These are phyloP conservation scores for Drosophila mojavensis DNA, from an alignment of 1,140 invertebrate genomes.

Conservation along the genomic window DNA sequence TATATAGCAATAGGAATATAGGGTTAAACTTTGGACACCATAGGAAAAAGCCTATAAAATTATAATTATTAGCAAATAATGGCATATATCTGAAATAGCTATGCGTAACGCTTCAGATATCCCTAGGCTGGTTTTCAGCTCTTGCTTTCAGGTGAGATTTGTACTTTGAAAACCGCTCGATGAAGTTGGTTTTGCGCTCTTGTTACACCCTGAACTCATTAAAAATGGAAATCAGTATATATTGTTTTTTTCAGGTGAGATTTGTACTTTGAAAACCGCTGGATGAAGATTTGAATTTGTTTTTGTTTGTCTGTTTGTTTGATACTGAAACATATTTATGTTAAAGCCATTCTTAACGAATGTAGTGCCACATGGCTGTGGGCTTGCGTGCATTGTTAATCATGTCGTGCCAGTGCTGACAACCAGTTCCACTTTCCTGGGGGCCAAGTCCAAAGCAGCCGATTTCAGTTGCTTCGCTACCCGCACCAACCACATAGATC, in stretches of 20 bases:
- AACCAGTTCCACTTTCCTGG: constrained; percentile 86
- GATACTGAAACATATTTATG: background rate
- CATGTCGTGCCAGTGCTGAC: constrained; percentile 92
- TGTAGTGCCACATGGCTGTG: constrained; percentile 93
- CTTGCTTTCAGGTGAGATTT: background rate
- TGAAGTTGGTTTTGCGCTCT: background rate
- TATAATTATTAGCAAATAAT: background rate
- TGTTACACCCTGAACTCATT: no score
- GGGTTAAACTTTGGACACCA: background rate
- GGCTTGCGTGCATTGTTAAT: constrained; percentile 91
- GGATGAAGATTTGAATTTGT: background rate
- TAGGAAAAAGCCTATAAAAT: constrained; percentile 9
- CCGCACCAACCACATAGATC: constrained; percentile 84
- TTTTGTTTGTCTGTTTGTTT: background rate
- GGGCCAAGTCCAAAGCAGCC: constrained; percentile 89
- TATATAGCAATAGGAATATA: constrained; percentile 4
- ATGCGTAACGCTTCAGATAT: no score
- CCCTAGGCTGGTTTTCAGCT: constrained; percentile 8
- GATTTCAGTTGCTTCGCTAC: constrained; percentile 87
- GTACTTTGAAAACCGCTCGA: constrained; percentile 10
- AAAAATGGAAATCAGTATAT: no score
- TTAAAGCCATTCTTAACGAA: constrained; percentile 85
- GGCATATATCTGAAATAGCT: background rate
- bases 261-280: constrained; percentile 14
- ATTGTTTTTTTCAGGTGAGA: background rate